These are phyloP conservation scores for Dynastes maya DNA, from an alignment of 2,888 invertebrate genomes.

Conservation along the genomic window DNA sequence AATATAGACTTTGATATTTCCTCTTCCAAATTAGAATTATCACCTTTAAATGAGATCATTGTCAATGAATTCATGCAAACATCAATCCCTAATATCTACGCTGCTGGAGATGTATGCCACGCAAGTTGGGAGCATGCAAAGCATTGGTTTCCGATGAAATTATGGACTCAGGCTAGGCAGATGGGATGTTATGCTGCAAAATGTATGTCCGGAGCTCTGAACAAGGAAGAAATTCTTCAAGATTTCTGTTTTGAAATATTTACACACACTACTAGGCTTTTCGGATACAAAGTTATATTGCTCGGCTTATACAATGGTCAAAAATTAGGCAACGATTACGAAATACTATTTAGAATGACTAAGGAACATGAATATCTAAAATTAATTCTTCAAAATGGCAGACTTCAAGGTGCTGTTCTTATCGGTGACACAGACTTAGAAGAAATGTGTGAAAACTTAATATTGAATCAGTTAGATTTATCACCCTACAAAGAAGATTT, in stretches of 20 bases:
- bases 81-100: conserved; percentile 84
- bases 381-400: conserved; percentile 87
- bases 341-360: conserved; percentile 88
- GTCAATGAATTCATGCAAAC: conserved; percentile 93
- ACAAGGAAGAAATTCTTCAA: conserved; percentile 78
- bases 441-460: conserved; percentile 98
- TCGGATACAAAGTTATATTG: conserved; percentile 93
- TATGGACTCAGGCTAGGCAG: conserved; percentile 99
- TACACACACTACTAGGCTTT: conserved; percentile 95
- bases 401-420: conserved; percentile 92
- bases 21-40: conserved; percentile 72
- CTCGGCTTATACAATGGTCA: conserved; percentile 96
- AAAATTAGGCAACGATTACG: conserved; percentile 84
- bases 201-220: conserved; percentile 81
- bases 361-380: conserved; percentile 89
- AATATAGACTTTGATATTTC: conserved; percentile 74
- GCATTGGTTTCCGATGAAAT: conserved; percentile 95
- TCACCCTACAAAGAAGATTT: conserved; percentile 92
- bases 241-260: conserved; percentile 99
- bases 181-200: conserved; percentile 97
- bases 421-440: conserved; percentile 98
- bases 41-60: conserved; percentile 85
- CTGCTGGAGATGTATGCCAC: conserved; percentile 95
- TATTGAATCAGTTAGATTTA: conserved; percentile 94
- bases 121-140: conserved; percentile 84